Evolutionary conservation across 2,113 vertebrate species (phyloP), one percentile per base, ranked within the genome.

Genomic region (Oreotrochilus melanogaster): DNA sequence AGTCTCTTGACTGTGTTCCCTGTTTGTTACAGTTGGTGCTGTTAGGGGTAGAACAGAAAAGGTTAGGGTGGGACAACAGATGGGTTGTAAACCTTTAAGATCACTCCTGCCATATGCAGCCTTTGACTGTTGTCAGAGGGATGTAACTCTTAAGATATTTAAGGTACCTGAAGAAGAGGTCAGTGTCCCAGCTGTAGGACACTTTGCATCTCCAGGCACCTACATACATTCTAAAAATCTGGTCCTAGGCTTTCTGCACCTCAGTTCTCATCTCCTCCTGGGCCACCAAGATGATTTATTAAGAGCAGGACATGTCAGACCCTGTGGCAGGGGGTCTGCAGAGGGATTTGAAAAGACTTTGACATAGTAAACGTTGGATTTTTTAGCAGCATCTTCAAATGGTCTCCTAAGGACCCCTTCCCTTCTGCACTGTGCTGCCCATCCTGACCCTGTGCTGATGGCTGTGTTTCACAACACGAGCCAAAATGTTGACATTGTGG

Each of bases 381-480:
- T 80, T 73, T 90, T 30, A 92, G 43, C 50, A 70, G 64, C 53
- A 70, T 22, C 70, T 92, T 92, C 43, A 39, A 23, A 35, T 37
- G 43, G 24, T 85, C 24, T 43, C 24, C 18, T 11, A 25, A 74
- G 43, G 56, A 11, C 28, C 35, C 21, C 47, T 61, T 62, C 43
- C 70, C 88, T 86, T 83, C 76, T 9, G 6, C 33, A 18, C 6
- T 0, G 2, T 6, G 9, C 57, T 88, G 65, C 61, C 71, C 71
- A 16, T 33, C 14, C 35, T 56, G 35, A 51, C 28, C 25, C 51
- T 24, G 21, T 35, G 27, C 72, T 64, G 61, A 47, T 57, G 17
- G 17, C 84, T 86, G 4, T 62, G 14, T 95, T 94, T 93, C 80
- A 92, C 71, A 93, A 53, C 83, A 89, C 5, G 17, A 53, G 62